These are phyloP conservation scores for Melanostoma mellinum DNA, from an alignment of 2,888 invertebrate genomes.

Conservation along the genomic window DNA sequence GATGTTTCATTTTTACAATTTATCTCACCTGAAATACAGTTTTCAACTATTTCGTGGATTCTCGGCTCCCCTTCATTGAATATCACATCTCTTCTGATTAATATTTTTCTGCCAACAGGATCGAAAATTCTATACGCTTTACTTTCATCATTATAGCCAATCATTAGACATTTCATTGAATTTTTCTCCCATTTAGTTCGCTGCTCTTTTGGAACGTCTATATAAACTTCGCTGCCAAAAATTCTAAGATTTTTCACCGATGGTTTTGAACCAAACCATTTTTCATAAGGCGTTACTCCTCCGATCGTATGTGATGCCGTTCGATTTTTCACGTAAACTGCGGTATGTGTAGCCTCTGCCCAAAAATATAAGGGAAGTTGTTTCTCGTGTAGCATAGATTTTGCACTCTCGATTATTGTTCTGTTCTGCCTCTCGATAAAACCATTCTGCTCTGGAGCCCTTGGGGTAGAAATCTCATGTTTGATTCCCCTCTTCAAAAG, in stretches of 20 bases:
- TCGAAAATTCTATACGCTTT: constrained; percentile 44
- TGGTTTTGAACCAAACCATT: constrained; percentile 73
- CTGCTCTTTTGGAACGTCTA: constrained; percentile 54
- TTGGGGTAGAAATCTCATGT: constrained; percentile 53
- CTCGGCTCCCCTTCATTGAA: constrained; percentile 35
- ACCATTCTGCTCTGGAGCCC: constrained; percentile 59
- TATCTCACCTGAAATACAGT: neutral
- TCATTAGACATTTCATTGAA: constrained; percentile 47
- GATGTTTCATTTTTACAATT: constrained; percentile 7
- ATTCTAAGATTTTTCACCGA: constrained; percentile 51
- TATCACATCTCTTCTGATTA: constrained; percentile 41
- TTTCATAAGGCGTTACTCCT: constrained; percentile 72
- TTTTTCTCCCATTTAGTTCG: constrained; percentile 66
- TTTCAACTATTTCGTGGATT: neutral
- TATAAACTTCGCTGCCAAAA: constrained; percentile 51
- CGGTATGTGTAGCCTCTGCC: constrained; percentile 78
- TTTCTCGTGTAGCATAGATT: constrained; percentile 43
- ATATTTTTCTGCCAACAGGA: constrained; percentile 16
- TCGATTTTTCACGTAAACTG: constrained; percentile 77
- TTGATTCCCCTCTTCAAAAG: constrained; percentile 46
- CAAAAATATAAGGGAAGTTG: constrained; percentile 72
- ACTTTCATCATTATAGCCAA: constrained; percentile 48
- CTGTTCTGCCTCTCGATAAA: constrained; percentile 49
- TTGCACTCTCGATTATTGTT: constrained; percentile 46
- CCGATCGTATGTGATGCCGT: constrained; percentile 70